Evolutionary conservation across 2,113 vertebrate species (phyloP).

Genomic region (Cercocebus atys): DNA sequence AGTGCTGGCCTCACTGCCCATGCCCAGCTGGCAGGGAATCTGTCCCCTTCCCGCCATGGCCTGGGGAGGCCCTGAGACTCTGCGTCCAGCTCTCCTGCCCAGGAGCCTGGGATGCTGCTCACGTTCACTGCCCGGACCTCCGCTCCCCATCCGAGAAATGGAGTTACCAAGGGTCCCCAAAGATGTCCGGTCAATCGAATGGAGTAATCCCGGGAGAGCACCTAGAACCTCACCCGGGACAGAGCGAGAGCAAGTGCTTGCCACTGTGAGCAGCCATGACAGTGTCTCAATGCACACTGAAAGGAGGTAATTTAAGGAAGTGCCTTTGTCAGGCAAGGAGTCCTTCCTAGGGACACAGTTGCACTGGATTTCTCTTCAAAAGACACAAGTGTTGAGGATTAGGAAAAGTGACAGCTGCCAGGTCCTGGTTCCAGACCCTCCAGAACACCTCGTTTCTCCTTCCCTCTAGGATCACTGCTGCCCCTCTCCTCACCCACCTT

Average conservation of each 20-base stretch:
- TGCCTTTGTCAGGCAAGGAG: neutral
- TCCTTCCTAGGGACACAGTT: neutral
- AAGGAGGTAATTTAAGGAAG: neutral
- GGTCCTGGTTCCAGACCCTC: neutral
- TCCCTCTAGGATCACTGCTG: no score
- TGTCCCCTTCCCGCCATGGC: fast-evolving
- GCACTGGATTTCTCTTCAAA: neutral
- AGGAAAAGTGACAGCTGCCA: neutral
- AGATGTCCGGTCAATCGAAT: neutral
- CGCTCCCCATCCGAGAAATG: neutral
- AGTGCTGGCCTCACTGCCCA: neutral
- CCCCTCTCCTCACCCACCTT: neutral
- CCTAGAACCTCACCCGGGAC: neutral
- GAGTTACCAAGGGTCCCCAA: neutral
- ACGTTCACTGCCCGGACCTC: neutral
- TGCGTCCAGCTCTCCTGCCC: neutral
- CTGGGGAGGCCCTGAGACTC: neutral
- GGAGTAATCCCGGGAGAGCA: no score
- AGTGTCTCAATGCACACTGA: neutral
- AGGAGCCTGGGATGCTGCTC: neutral
- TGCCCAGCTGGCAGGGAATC: neutral
- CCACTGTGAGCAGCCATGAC: neutral
- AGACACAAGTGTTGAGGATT: neutral
- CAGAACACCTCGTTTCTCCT: neutral
- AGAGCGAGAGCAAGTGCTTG: no score